Base-by-base conservation (phyloP, 2,888 invertebrate genomes). In the Acrobasis suavella region DNA sequence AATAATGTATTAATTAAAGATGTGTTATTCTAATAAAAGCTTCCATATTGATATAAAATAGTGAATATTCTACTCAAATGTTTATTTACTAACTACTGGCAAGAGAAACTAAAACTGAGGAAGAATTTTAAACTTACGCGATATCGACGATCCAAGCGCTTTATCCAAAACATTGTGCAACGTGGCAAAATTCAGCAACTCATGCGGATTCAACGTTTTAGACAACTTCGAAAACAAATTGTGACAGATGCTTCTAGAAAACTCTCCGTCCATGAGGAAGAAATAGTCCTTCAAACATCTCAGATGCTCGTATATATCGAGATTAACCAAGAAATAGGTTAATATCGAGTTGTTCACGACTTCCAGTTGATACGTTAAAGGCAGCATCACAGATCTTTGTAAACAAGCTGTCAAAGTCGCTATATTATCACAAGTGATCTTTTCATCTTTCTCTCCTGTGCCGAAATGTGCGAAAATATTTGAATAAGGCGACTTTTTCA, bases 241-340 rank as follows among this genome's bases (percentile, higher is more conserved):
- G 59, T 94, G 93, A 46, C 96, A 96, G 15, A 97, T 94, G 69
- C 94, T 94, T 42, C 94, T 94, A 0, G 95, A 95, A 81, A 96
- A 97, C 82, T 96, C 96, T 0, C 96, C 96, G 71, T 97, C 96
- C 91, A 96, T 93, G 32, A 96, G 80, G 72, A 97, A 96, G 80
- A 95, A 97, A 73, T 95, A 96, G 76, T 96, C 95, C 55, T 96
- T 93, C n/a, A 97, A 83, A 80, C 95, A 95, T 54, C 94, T 94
- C 69, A 96, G 90, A 83, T 97, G 96, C 17, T 95, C 93, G 50
- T 96, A 91, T 79, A 95, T 93, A 60, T 95, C 94, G 16, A 95
- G 87, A 66, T 95, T 94, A 0, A 93, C 91, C 0, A 96, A 84
- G 70, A 95, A 95, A 76, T 95, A 94, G 42, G 95, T 95, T 65